These are phyloP conservation scores for Heliconius hewitsoni DNA, from an alignment of 1,140 invertebrate species.

Conservation along the genomic window DNA sequence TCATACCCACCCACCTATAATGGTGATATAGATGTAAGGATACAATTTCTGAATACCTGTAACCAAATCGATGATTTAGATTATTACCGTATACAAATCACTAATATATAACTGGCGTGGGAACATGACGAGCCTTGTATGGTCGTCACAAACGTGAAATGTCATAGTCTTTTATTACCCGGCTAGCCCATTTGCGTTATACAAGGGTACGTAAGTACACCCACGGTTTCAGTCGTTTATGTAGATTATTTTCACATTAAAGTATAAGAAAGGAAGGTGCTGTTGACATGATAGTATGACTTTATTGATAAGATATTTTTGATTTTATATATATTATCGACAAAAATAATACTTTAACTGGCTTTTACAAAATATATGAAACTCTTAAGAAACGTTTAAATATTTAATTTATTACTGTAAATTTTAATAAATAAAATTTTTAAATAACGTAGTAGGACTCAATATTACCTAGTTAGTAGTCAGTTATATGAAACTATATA, in stretches of 20 bases:
- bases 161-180: slow-evolving; percentile 33
- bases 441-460: too few species aligned
- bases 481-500: neutral
- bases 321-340: too few species aligned
- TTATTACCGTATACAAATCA: slow-evolving; percentile 1
- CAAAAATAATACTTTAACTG: too few species aligned
- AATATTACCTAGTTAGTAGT: too few species aligned
- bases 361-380: too few species aligned
- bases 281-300: neutral
- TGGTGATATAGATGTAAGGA: neutral
- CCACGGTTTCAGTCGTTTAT: slow-evolving; percentile 17
- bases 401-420: too few species aligned
- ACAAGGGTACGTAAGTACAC: slow-evolving; percentile 18
- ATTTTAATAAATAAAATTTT: too few species aligned
- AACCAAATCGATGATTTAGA: slow-evolving; percentile 1
- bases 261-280: neutral
- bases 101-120: slow-evolving; percentile 19
- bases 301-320: neutral
- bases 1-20: neutral
- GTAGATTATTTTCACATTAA: neutral
- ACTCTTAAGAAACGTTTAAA: too few species aligned
- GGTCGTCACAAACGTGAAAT: slow-evolving; percentile 29
- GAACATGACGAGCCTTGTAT: slow-evolving; percentile 20
- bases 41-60: neutral
- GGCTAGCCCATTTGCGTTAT: slow-evolving; percentile 21